phyloP scores from a whole-genome alignment of 37 sponge, comb jelly and placozoan genomes.

The Eunapius fragilis region DNA sequence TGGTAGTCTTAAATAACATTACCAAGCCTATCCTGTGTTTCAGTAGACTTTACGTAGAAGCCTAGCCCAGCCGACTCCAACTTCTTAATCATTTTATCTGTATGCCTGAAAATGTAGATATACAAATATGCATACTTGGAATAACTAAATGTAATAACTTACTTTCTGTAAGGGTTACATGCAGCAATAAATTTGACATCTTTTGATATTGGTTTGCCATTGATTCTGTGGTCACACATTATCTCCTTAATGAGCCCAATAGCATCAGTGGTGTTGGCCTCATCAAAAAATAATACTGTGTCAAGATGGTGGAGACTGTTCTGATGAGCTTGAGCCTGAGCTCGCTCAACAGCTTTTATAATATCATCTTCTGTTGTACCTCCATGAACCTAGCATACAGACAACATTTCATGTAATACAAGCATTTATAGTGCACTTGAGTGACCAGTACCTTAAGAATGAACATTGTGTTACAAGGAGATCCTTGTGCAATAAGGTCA shows the following conservation, averaged over 20 bases:
- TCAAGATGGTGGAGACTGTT: conserved; percentile 25
- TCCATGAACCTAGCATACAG: conserved; percentile 78
- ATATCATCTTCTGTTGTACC: conserved; percentile 72
- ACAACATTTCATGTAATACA: background rate
- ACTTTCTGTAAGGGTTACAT: conserved; percentile 86
- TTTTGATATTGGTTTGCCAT: conserved; percentile 58
- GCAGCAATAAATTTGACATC: conserved; percentile 89
- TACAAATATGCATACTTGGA: background rate
- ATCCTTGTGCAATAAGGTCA: background rate
- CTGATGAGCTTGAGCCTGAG: conserved; percentile 41
- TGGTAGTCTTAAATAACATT: background rate
- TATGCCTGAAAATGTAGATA: conserved; percentile 16
- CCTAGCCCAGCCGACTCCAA: conserved; percentile 83
- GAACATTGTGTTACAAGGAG: background rate
- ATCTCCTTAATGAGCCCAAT: conserved; percentile 90
- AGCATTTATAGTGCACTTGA: too few relatives aligned
- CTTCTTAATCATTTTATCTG: conserved; percentile 70
- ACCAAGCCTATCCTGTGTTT: conserved; percentile 63
- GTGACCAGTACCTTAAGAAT: conserved; percentile 18
- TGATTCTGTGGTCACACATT: conserved; percentile 86
- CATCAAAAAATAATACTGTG: conserved; percentile 92
- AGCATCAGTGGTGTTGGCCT: conserved; percentile 89
- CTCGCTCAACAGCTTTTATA: conserved; percentile 33
- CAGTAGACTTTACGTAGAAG: conserved; percentile 49
- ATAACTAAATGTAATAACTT: background rate